Evolutionary conservation across 2,113 vertebrate genomes (phyloP).

Genomic region (Onychostoma macrolepis): DNA sequence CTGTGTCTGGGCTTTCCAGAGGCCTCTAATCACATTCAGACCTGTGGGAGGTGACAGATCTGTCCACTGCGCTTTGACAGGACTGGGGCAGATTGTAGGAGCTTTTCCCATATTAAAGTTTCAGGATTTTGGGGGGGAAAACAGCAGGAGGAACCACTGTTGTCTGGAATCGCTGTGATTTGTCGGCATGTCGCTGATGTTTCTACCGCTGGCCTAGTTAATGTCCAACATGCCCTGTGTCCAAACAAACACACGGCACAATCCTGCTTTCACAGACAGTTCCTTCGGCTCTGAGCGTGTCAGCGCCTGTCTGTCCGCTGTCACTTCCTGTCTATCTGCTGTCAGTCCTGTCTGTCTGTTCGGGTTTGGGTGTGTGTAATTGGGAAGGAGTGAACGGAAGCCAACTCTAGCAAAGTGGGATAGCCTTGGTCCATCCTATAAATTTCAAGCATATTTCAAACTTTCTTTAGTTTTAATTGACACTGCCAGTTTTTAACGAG

Average conservation of each 20-base stretch:
- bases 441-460: not conserved
- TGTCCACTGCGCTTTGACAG: constrained; percentile 35
- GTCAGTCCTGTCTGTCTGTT: constrained; percentile 8
- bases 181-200: constrained; percentile 31
- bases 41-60: constrained; percentile 30
- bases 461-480: constrained; percentile 7
- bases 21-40: constrained; percentile 41
- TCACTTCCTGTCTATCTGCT: constrained; percentile 17
- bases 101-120: constrained; percentile 45
- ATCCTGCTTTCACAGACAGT: constrained; percentile 7
- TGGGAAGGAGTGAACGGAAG: constrained; percentile 5
- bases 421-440: not conserved
- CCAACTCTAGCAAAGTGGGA: not conserved
- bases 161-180: constrained; percentile 37
- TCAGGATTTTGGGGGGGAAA: constrained; percentile 5
- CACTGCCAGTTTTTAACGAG: not conserved
- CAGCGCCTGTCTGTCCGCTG: constrained; percentile 27
- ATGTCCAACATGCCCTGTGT: constrained; percentile 32
- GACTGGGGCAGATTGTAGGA: constrained; percentile 32
- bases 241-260: constrained; percentile 21
- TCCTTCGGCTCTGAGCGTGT: not conserved
- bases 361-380: not conserved
- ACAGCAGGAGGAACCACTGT: constrained; percentile 30
- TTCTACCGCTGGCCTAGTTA: constrained; percentile 34
- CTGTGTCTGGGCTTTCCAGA: constrained; percentile 30